Evolutionary conservation across 2,888 invertebrate genomes (phyloP).

Genomic region (Andrena chrysosceles): DNA sequence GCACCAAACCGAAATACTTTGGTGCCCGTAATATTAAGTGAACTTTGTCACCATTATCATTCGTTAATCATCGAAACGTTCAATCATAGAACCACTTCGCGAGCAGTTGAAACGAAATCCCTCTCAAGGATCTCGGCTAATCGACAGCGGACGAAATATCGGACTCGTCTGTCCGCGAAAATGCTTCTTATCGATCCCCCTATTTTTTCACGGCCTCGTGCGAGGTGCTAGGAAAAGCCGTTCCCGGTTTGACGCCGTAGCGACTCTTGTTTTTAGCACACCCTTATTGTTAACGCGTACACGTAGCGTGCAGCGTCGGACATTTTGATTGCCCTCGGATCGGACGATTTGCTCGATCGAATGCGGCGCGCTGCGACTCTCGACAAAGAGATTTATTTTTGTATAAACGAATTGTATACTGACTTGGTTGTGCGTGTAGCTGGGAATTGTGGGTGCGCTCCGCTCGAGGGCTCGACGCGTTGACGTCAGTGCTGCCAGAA

Average conservation of each 20-base stretch:
- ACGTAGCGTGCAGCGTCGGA: conserved; percentile 31
- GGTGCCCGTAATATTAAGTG: conserved; percentile 25
- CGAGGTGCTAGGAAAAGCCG: not conserved
- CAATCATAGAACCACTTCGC: conserved; percentile 1
- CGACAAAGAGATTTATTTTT: conserved; percentile 81
- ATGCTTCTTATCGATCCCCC: conserved; percentile 39
- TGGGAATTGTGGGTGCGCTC: conserved; percentile 50
- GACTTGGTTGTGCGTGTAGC: conserved; percentile 79
- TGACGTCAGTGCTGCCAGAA: conserved; percentile 12
- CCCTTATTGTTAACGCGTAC: conserved; percentile 33
- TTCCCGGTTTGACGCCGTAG: conserved; percentile 20
- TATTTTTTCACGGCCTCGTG: conserved; percentile 36
- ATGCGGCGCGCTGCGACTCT: conserved; percentile 68
- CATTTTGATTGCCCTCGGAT: conserved; percentile 43
- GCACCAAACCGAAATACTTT: conserved; percentile 10
- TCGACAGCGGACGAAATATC: conserved; percentile 15
- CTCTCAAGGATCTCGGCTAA: not conserved
- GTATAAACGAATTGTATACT: conserved; percentile 77
- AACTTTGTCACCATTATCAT: not conserved
- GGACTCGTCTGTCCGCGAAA: not conserved
- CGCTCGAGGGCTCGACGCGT: conserved; percentile 48
- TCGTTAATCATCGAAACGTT: conserved; percentile 21
- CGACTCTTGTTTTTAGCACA: conserved; percentile 42
- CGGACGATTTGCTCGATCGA: conserved; percentile 41
- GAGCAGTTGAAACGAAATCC: conserved; percentile 23